Evolutionary conservation across 2,888 invertebrate species (phyloP), one percentile per base, ranked within the genome.

Genomic region (Andrena chrysosceles): DNA sequence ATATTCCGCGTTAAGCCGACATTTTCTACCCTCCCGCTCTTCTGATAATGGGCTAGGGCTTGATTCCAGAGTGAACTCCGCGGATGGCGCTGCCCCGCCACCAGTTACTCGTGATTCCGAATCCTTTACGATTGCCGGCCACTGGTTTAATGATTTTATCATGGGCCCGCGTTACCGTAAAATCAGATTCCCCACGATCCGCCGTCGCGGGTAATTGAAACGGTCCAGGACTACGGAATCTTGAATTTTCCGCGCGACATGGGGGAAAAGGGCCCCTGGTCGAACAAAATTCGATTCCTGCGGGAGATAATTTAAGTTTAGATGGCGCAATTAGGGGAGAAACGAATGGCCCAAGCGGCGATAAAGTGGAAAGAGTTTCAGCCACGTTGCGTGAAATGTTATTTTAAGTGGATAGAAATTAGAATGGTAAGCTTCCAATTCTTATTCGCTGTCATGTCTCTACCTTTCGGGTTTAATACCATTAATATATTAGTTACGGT

Each of bases 1-100:
- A 79, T 69, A 75, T 79, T 72, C 49, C 49, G 42, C 63, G 54
- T 73, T 69, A 77, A 80, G 77, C 76, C 77, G 68, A 80, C 80
- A 60, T 85, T 86, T 79, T 80, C 81, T 35, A 63, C 81, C 69
- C 75, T 31, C 59, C 71, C 54, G 75, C 66, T 73, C 52, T 56
- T 56, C 76, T 83, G 80, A 83, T 80, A 83, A 84, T 80, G 71
- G 63, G 52, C 62, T 68, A 35, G 26, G 70, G 67, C 67, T 74
- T 74, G 77, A 82, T 71, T 78, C 64, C 42, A 23, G 23, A 49
- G 49, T n/a, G 78, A 78, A 78, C 78, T 64, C 71, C 66, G 42
- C 10, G 73, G 70, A 70, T 70, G 26, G 52, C 72, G 31, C 35
- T 67, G 66, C 76, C 23, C 7, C 42, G 52, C 7, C 26, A 13